Base-by-base conservation (phyloP, 1,140 invertebrate species). In the Orussus abietinus region DNA sequence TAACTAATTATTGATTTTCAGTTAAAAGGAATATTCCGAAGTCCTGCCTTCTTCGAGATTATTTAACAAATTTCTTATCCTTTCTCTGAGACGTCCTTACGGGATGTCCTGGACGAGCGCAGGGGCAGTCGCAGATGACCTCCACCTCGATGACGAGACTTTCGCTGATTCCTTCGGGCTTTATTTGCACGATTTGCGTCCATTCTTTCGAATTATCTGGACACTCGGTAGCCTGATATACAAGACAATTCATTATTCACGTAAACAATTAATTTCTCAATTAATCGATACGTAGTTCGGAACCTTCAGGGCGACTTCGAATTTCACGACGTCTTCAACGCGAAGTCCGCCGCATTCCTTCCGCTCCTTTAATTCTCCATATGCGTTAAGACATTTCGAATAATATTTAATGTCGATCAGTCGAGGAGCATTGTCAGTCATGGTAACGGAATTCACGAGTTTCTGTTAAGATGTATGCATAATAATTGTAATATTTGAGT, bases 111-210 rank as follows among this genome's bases (percentile, higher is more conserved):
- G 74, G 65, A 35, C 64, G 58, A 60, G 82, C 83, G 64, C 86
- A 89, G 14, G 78, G 75, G 68, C 89, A 92, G 34, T 82, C 75
- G 55, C 85, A 90, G 15, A 89, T 72, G 51, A 89, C 76, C 42
- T 85, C 78, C 30, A 91, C 53, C 25, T 88, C 80, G 29, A 92
- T 69, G 4, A 64, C 74, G 11, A 92, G 59, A 57, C 78, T 82
- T 60, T 92, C 89, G 38, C 80, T 80, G 13, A 91, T 72, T 22
- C 86, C 87, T 38, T 84, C 79, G 3, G 86, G 86, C 62, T 85
- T 85, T 32, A 91, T 87, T 43, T 79, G 61, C 42, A 90, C 77
- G 10, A 62, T 77, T 62, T 84, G 80, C 2, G 75, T 73, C 78
- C 81, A 85, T 41, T 86, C 76, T 11, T 62, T 66, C 6, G 65